A percentile compares a stretch with the other conserved stretches of the same genome.
phyloP scores from a whole-genome alignment of 2,113 vertebrate genomes.

The Gallinago undulata region DNA sequence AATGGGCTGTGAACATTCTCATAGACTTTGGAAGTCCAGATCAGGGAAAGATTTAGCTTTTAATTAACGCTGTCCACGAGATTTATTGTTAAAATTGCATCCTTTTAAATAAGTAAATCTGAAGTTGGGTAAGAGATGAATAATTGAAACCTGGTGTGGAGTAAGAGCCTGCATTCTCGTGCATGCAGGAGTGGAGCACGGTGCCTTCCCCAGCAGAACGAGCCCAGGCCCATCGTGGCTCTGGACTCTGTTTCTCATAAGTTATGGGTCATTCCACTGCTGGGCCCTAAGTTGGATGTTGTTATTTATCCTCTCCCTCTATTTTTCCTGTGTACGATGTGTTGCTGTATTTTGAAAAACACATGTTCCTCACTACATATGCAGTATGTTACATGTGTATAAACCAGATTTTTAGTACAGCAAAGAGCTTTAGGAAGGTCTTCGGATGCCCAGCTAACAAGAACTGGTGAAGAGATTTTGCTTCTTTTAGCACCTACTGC shows the following conservation, averaged over 20 bases:
- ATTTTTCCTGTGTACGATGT: neutral
- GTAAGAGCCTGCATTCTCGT: neutral
- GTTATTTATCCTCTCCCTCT: neutral
- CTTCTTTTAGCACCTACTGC: neutral
- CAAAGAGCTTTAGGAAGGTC: neutral
- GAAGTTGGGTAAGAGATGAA: conserved; percentile 35
- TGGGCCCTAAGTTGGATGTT: accelerated
- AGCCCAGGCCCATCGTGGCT: neutral
- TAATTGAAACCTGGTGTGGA: conserved; percentile 49
- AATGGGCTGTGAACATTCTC: conserved; percentile 57
- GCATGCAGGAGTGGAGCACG: neutral
- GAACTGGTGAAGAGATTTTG: neutral
- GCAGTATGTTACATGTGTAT: neutral
- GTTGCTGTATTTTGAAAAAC: neutral
- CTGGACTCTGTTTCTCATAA: neutral
- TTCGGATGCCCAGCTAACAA: neutral
- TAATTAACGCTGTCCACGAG: conserved; percentile 51
- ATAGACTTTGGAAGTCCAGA: conserved; percentile 25
- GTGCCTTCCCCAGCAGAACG: neutral
- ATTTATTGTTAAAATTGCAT: conserved; percentile 48
- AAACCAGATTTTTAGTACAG: neutral
- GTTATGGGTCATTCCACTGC: neutral
- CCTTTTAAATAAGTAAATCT: conserved; percentile 45
- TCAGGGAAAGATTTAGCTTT: conserved; percentile 41
- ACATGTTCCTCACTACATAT: accelerated